Evolutionary conservation across 2,797 vertebrate species (phyloP).

Genomic region (Anisognathus igniventris): DNA sequence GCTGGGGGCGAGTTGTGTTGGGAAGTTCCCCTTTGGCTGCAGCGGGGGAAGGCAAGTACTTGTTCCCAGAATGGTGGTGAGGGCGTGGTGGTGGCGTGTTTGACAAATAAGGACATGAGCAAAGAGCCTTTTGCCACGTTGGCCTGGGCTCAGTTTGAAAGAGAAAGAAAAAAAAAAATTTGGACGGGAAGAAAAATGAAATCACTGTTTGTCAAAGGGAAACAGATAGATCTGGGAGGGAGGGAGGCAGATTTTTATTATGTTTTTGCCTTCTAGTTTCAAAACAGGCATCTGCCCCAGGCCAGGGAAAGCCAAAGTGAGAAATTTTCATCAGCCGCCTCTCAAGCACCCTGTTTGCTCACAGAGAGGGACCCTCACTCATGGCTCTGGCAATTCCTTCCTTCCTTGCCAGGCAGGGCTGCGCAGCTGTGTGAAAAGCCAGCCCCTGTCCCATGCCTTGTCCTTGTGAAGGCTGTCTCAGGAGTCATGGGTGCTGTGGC

Average conservation of each 20-base stretch:
- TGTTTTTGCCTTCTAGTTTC: conserved; percentile 44
- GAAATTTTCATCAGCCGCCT: not conserved
- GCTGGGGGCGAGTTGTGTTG: not conserved
- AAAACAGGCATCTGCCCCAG: not conserved
- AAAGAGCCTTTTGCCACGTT: conserved; percentile 65
- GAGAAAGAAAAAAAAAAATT: conserved; percentile 10
- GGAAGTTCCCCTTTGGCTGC: conserved; percentile 1
- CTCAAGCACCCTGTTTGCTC: not conserved
- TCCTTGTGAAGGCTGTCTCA: rapidly evolving
- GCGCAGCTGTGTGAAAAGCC: not conserved
- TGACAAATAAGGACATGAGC: conserved; percentile 71
- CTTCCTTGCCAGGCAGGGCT: not conserved
- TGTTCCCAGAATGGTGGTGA: conserved; percentile 38
- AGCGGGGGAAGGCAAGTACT: not conserved
- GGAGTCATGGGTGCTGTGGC: not conserved
- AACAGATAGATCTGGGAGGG: conserved; percentile 53
- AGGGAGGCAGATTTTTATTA: not conserved
- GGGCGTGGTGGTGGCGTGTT: conserved; percentile 45
- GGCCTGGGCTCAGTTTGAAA: conserved; percentile 59
- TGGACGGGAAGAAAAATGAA: conserved; percentile 56
- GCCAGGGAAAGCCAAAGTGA: not conserved
- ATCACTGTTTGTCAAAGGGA: conserved; percentile 60
- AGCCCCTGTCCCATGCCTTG: rapidly evolving
- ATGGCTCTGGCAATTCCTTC: not conserved
- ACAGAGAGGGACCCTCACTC: not conserved